Base-by-base conservation (phyloP, 2,113 vertebrate genomes). In the Urocitellus parryii region DNA sequence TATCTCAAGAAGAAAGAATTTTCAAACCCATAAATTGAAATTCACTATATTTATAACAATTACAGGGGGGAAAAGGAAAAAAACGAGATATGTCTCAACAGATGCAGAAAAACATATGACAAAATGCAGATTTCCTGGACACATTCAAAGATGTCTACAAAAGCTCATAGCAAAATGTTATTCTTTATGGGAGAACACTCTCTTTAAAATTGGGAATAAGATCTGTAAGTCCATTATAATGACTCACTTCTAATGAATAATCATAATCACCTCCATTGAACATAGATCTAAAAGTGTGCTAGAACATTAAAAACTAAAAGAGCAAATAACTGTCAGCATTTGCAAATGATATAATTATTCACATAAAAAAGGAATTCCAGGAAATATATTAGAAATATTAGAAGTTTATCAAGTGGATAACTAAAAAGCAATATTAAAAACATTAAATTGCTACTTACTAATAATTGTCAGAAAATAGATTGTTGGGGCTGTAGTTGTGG, bases 1-100 rank as follows among this genome's bases (percentile, higher is more conserved):
- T 96, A 76, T 65, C 48, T 95, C n/a, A 80, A 37, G 24, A 87
- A 92, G 53, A 53, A 93, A 87, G n/a, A 76, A 79, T 73, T 93
- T 93, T 67, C 48, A 92, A 95, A 85, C 65, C 25, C 65, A 67
- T 74, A 85, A 80, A 88, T 61, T 88, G 13, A 67, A 87, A 86
- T 73, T 25, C n/a, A 94, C 73, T 76, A 74, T n/a, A 92, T 73
- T 24, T 93, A 70, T 58, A 63, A 82, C n/a, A 79, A 92, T 70
- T 72, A 73, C 45, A 90, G 56, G 9, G 9, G 9, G 25, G 1
- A 2, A 92, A 93, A 32, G 11, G 8, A 92, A 93, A 48, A 61
- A 92, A 93, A 25, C 6, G 79, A 88, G 86, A 94, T 72, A 78
- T 42, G 24, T 85, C 61, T 73, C 68, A 88, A 81, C 34, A 79